Evolutionary conservation across 2,888 invertebrate genomes (phyloP).

Genomic region (Melanotus villosus): DNA sequence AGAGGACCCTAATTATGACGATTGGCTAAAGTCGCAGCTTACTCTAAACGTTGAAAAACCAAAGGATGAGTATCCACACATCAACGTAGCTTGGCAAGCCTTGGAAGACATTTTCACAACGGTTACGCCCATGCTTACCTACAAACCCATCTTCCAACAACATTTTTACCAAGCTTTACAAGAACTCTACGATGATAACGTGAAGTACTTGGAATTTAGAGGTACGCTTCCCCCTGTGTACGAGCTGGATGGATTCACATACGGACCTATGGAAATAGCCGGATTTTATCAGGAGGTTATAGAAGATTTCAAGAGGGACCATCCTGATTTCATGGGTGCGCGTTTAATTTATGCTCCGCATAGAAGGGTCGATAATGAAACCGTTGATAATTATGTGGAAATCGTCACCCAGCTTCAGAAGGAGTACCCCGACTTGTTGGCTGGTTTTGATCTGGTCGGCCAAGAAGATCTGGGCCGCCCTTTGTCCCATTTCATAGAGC

Average conservation of each 20-base stretch:
- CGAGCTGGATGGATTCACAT: constrained; percentile 71
- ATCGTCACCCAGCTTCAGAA: constrained; percentile 62
- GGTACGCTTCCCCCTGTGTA: constrained; percentile 71
- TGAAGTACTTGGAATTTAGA: constrained; percentile 75
- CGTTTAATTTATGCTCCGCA: constrained; percentile 76
- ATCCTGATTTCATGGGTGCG: constrained; percentile 73
- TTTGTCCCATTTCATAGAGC: constrained; percentile 73
- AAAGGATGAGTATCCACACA: constrained; percentile 59
- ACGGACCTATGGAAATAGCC: constrained; percentile 68
- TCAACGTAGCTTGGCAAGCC: constrained; percentile 69
- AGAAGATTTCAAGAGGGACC: constrained; percentile 69
- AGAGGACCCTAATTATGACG: constrained; percentile 49
- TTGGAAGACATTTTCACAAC: constrained; percentile 69
- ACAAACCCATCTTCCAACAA: constrained; percentile 72
- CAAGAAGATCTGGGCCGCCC: constrained; percentile 82
- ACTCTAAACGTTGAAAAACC: constrained; percentile 58
- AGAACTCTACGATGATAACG: constrained; percentile 75
- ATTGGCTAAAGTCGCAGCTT: constrained; percentile 61
- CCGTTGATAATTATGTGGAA: constrained; percentile 58
- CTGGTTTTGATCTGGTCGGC: constrained; percentile 87
- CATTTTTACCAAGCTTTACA: constrained; percentile 72
- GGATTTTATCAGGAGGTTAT: constrained; percentile 69
- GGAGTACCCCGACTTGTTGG: constrained; percentile 76
- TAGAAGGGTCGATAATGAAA: constrained; percentile 64
- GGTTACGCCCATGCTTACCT: constrained; percentile 68